A percentile compares a stretch with the other conserved stretches of the same genome.
These are phyloP conservation scores for Calyptomena viridis DNA, from an alignment of 2,113 vertebrate species.

Conservation along the genomic window DNA sequence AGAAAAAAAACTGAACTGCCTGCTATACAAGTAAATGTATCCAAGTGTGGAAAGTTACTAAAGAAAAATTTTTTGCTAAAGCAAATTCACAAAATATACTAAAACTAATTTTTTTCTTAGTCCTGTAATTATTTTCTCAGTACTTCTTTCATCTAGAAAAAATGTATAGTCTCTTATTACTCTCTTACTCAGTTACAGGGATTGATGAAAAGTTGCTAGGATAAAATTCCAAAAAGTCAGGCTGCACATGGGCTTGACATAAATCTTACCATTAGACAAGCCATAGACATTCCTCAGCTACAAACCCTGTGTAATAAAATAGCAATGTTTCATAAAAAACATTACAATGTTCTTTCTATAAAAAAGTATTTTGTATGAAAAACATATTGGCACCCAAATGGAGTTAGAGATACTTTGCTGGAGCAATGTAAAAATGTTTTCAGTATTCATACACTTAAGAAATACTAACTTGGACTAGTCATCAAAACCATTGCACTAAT, in stretches of 20 bases:
- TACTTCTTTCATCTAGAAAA: not conserved
- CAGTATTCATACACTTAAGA: not conserved
- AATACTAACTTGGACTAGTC: not conserved
- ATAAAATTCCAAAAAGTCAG: not conserved
- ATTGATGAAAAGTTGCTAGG: not conserved
- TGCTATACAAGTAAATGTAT: not conserved
- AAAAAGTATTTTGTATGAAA: not conserved
- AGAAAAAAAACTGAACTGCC: not conserved
- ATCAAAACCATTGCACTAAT: not conserved
- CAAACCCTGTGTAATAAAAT: not conserved
- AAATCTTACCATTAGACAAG: not conserved
- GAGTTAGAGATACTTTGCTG: not conserved
- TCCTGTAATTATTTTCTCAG: not conserved
- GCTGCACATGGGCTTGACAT: not conserved
- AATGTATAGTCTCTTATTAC: not conserved
- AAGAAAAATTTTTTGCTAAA: not conserved
- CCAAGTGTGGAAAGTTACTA: not conserved
- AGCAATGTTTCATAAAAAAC: not conserved
- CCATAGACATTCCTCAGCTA: not conserved
- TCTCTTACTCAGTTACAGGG: not conserved
- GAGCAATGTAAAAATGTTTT: not conserved
- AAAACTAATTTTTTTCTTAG: too few species aligned
- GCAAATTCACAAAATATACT: not conserved
- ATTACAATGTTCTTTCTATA: not conserved
- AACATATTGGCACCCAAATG: not conserved